Evolutionary conservation across 2,888 invertebrate genomes (phyloP), one percentile per base, ranked within the genome.

Genomic region (Bombylius discolor): DNA sequence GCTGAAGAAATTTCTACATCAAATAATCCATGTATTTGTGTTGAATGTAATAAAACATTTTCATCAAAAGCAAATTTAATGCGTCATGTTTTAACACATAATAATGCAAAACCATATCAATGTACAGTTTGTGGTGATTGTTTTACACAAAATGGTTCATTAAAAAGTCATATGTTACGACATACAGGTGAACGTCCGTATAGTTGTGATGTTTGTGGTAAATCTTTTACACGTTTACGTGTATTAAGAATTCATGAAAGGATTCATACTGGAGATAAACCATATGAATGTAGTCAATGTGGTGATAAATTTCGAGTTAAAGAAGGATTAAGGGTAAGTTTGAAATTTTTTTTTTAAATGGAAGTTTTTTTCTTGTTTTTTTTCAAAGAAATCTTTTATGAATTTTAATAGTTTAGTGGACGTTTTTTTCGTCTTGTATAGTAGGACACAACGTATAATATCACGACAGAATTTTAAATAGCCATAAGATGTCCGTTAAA

Each of bases 141-240:
- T 23, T 59, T 58, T 47, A 58, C 58, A 5, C 56, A 58, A 31
- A 53, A 53, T 42, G 51, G 53, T 47, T 58, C 58, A 9, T 44
- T 58, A 23, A 54, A 51, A 36, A 54, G 56, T 31, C 59, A 59
- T 42, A 55, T 58, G 56, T 36, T 56, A n/a, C 52, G 44, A 4
- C 59, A 59, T 46, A 58, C 58, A 1, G 59, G 58, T 9, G 58
- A 59, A 51, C n/a, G 50, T n/a, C 59, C 59, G 4, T 47, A 52
- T 14, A 42, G 12, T 12, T 59, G 59, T 23, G 32, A 46, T 34
- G 42, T 50, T 32, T 59, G 59, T 33, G 34, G 34, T 4, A 56
- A 56, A 49, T 47, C 52, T 44, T 58, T 59, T 14, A 52, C 55
- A 4, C 46, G 59, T 5, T 54, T 52, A 7, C 52, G 47, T 23